Conservation (phyloP, 2,888 invertebrate genomes). For the Carterocephalus palaemon region DNA sequence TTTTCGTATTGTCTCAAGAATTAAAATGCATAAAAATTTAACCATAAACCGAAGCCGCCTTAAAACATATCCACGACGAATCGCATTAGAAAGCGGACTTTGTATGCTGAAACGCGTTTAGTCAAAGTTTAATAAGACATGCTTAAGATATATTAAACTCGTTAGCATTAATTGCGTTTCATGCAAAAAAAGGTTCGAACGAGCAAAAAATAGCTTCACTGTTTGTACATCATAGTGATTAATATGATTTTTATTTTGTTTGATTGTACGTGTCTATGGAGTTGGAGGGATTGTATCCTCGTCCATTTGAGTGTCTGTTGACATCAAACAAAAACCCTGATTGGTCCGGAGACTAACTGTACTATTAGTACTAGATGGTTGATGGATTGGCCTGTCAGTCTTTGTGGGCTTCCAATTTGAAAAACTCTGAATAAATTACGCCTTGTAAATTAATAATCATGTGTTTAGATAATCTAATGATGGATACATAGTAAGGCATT, state of each 20-base stretch:
- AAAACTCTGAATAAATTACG: slow-evolving; percentile 56
- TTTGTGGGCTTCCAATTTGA: slow-evolving; percentile 56
- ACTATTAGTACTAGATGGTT: slow-evolving; percentile 48
- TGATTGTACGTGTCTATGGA: slow-evolving; percentile 51
- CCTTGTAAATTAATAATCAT: slow-evolving; percentile 47
- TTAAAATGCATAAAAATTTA: slow-evolving; percentile 51
- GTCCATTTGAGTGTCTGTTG: slow-evolving; percentile 54
- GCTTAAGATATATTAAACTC: slow-evolving; percentile 54
- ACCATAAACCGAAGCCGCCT: slow-evolving; percentile 7
- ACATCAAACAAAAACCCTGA: slow-evolving; percentile 57
- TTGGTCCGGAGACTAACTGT: slow-evolving; percentile 53
- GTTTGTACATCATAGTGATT: slow-evolving; percentile 55
- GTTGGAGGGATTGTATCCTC: slow-evolving; percentile 42
- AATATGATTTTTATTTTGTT: slow-evolving; percentile 66
- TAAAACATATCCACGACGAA: slow-evolving; percentile 51
- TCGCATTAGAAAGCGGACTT: slow-evolving; percentile 66
- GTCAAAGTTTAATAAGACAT: slow-evolving; percentile 44
- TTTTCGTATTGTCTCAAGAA: slow-evolving; percentile 56
- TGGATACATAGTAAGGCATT: slow-evolving; percentile 42
- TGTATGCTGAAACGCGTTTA: slow-evolving; percentile 52
- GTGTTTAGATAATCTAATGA: slow-evolving; percentile 45
- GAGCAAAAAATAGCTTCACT: slow-evolving; percentile 50
- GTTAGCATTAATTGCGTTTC: slow-evolving; percentile 64
- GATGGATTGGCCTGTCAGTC: slow-evolving; percentile 61
- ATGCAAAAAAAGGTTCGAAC: slow-evolving; percentile 53